Base-by-base conservation (phyloP, 2,888 invertebrate species). In the Rambutsinella grinnellia region DNA sequence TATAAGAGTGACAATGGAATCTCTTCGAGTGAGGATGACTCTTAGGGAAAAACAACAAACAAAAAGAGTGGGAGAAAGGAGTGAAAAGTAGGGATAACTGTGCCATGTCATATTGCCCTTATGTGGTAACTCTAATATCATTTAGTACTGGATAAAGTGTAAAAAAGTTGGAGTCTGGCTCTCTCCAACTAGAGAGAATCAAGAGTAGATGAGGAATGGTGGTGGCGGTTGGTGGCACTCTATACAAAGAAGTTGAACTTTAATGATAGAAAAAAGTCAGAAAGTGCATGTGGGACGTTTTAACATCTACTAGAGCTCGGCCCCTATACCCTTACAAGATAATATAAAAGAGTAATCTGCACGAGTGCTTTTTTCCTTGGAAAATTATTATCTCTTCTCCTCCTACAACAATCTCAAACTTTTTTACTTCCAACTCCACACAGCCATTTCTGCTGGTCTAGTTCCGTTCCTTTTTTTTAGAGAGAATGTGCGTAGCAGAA, bases 51-150 rank as follows among this genome's bases (percentile, higher is more conserved):
- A 58, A 51, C 26, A 51, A 17, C n/a, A 26, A 44, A 65, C n/a
- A 21, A 21, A 36, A 65, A 28, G 49, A 46, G 23, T n/a, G 1
- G 28, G 10, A 10, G 54, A 54, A 17, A n/a, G 15, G 5, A 10
- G 10, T 24, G 21, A 5, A 24, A n/a, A 63, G n/a, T n/a, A n/a
- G 13, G n/a, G 44, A 71, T 28, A 67, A 61, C 60, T 74, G 74
- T 74, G 74, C 61, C 67, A 67, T 67, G 74, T 67, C 67, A 67
- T 60, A 62, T 63, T 72, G 71, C 17, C 57, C 51, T 71, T 57
- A 47, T 67, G 46, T 47, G 57, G 65, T 66, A 17, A 13, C 13
- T 36, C n/a, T n/a, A 23, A 36, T 44, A 23, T 65, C 21, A 44
- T 19, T 46, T 46, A 47, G 24, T 56, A 66, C 24, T 36, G 36